Percentiles rank a stretch among this genome's conserved stretches.
Conservation (phyloP, 2,113 vertebrate genomes). For the Cololabis saira region DNA sequence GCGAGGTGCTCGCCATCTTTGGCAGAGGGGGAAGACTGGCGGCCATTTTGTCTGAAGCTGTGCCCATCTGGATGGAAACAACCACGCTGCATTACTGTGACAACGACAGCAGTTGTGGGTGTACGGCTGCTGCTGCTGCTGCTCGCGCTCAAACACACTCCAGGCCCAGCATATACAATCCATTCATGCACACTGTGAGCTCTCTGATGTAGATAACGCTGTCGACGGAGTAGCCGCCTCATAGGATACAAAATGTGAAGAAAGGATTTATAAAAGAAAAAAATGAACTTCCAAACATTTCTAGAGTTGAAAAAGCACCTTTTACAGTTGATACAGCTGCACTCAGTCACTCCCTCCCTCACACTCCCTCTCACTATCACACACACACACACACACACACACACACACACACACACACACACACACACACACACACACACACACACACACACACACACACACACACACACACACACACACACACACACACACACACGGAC, state of each 20-base stretch:
- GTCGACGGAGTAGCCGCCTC: no score
- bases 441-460: neutral
- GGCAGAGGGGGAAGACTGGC: constrained; percentile 70
- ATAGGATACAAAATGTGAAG: no score
- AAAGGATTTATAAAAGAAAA: neutral
- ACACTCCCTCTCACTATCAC: neutral
- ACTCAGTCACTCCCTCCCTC: no score
- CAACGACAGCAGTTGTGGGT: constrained; percentile 56
- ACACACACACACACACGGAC: constrained; percentile 22
- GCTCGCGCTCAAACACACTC: constrained; percentile 32
- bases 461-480: neutral
- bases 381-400: neutral
- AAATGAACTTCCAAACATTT: neutral
- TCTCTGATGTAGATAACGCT: constrained; percentile 8
- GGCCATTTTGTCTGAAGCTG: constrained; percentile 83
- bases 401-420: constrained; percentile 13
- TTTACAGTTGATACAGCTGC: no score
- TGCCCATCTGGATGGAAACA: constrained; percentile 78
- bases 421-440: constrained; percentile 1
- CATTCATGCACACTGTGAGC: constrained; percentile 28
- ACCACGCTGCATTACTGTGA: constrained; percentile 56
- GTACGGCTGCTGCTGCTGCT: constrained; percentile 49
- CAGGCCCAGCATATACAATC: constrained; percentile 35
- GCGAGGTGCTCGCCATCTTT: constrained; percentile 80
- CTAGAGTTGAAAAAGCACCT: neutral